Percentiles rank a stretch among this genome's conserved stretches.
Conservation (phyloP, 2,113 vertebrate genomes). For the Otocyon megalotis region DNA sequence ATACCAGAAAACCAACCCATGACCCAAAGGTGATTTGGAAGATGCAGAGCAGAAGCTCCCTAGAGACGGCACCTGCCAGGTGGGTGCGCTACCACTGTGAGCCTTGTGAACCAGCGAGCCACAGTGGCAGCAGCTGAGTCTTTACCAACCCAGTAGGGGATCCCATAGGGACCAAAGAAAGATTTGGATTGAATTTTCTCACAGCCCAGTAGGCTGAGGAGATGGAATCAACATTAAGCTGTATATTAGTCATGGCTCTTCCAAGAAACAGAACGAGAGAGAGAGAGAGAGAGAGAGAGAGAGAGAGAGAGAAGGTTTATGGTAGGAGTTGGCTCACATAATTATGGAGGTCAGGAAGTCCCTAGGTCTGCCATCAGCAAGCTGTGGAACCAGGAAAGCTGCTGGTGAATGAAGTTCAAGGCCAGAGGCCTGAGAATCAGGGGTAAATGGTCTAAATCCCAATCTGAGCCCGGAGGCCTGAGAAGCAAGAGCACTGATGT, state of each 20-base stretch:
- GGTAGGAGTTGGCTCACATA: not conserved
- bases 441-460: not conserved
- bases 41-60: rapidly evolving
- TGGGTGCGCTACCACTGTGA: not conserved
- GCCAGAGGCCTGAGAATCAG: not conserved
- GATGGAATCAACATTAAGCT: not conserved
- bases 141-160: not conserved
- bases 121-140: not conserved
- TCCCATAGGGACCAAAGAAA: not conserved
- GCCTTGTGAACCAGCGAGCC: not conserved
- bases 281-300: not conserved
- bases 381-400: not conserved
- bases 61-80: not conserved
- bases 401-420: not conserved
- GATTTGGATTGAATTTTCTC: not conserved
- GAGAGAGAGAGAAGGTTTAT: not conserved
- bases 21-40: not conserved
- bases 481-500: not conserved
- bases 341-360: not conserved
- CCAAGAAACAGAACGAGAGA: not conserved
- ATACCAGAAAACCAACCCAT: not conserved
- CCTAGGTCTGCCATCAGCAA: not conserved
- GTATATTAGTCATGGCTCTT: not conserved
- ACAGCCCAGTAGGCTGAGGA: not conserved
- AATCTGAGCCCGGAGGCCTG: not conserved